Evolutionary conservation across 2,888 invertebrate species (phyloP).

Genomic region (Nomada ruficornis): DNA sequence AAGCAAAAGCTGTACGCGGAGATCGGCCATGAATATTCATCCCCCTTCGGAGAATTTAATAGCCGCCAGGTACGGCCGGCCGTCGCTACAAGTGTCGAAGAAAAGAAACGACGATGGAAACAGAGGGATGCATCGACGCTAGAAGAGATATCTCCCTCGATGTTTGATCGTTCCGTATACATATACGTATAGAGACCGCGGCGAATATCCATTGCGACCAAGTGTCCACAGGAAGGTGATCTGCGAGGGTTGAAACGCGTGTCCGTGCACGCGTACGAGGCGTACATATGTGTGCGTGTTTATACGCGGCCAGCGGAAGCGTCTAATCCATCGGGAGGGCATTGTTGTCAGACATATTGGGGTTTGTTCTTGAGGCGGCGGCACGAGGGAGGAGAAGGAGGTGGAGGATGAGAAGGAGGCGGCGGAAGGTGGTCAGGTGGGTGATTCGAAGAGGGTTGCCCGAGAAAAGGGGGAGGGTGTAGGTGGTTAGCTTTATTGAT

Average conservation of each 20-base stretch:
- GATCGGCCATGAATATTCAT: constrained; percentile 72
- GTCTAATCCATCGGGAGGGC: constrained; percentile 81
- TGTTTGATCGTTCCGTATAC: constrained; percentile 29
- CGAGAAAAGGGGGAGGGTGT: constrained; percentile 68
- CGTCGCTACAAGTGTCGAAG: constrained; percentile 53
- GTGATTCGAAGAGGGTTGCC: constrained; percentile 67
- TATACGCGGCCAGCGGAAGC: constrained; percentile 72
- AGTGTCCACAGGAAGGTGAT: constrained; percentile 11
- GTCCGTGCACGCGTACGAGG: constrained; percentile 1
- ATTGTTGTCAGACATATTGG: constrained; percentile 83
- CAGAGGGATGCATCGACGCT: constrained; percentile 23
- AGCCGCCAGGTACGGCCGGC: constrained; percentile 49
- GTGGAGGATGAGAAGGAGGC: constrained; percentile 70
- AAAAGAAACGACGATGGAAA: constrained; percentile 50
- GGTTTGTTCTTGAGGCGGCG: constrained; percentile 83
- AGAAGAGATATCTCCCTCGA: constrained; percentile 32
- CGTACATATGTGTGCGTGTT: constrained; percentile 46
- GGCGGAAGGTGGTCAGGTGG: constrained; percentile 73
- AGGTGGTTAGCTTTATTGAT: constrained; percentile 85
- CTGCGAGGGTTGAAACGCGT: not conserved
- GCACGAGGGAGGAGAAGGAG: constrained; percentile 73
- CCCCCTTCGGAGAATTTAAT: constrained; percentile 68
- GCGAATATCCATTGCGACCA: constrained; percentile 8
- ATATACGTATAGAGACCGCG: not conserved
- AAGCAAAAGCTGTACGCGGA: constrained; percentile 70